Base-by-base conservation (phyloP, 2,888 invertebrate species). In the Dolichomitus sp. region DNA sequence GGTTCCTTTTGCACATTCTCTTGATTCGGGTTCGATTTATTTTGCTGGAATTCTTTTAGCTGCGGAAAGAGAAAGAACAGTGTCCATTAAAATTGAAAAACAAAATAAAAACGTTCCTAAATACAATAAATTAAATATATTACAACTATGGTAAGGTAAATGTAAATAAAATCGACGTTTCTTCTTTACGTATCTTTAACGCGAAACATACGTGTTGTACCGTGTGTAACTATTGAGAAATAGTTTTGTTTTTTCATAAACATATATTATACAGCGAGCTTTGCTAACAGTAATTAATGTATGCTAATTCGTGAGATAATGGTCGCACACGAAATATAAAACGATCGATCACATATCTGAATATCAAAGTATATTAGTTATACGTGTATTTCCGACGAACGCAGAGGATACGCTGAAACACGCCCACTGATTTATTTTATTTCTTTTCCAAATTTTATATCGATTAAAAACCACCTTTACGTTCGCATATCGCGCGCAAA, bases 21-120 rank as follows among this genome's bases (percentile, higher is more conserved):
- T 2, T 78, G 80, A 77, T 65, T 45, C 33, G 78, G 45, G 57
- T 65, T 83, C 0, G 61, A 88, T 94, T 91, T 92, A 19, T 85
- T 89, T 42, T 87, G 92, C 89, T 95, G 95, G 87, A 94, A 94
- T 90, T 95, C 94, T 89, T 95, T 95, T 52, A 95, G 93, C 95
- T 95, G 85, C 48, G 93, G 94, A 65, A 68, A 84, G 87, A 85
- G 40, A 33, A 14, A 4, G 14, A 4, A 14, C 1, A 57, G 57
- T n/a, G 14, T 5, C 0, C 12, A n/a, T n/a, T 1, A 9, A 17
- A 59, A 33, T n/a, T 14, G 76, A 86, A 88, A 87, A 85, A 63
- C 40, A 4, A 4, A 45, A 65, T 4, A 42, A 65, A 65, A 65
- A 45, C 72, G 86, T 86, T 73, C 69, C 87, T 89, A 89, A 85